These are phyloP conservation scores for Petrosia ficiformis DNA, from an alignment of 37 sponge, comb jelly and placozoan species.

Conservation along the genomic window DNA sequence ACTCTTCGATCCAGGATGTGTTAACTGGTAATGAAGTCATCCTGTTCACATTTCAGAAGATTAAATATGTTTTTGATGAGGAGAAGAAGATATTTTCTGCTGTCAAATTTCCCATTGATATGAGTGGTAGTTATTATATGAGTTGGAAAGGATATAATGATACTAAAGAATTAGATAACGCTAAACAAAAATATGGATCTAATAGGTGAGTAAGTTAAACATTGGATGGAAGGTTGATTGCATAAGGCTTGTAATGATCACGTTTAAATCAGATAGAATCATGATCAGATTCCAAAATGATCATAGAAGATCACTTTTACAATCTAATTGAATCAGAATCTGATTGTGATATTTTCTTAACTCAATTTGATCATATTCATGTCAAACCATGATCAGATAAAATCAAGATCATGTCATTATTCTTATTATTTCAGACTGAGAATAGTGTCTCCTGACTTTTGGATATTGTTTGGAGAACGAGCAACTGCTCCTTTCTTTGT, in stretches of 20 bases:
- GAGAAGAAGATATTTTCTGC: conserved; percentile 49
- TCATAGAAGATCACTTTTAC: no score
- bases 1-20: not conserved
- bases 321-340: no score
- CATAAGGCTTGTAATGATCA: no score
- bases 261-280: no score
- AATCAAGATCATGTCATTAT: no score
- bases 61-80: conserved; percentile 66
- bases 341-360: no score
- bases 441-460: conserved; percentile 70
- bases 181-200: conserved; percentile 52
- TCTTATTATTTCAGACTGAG: not conserved
- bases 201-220: conserved; percentile 54
- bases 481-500: conserved; percentile 99
- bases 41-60: conserved; percentile 89
- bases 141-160: conserved; percentile 32
- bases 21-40: not conserved
- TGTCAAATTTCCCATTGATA: conserved; percentile 56
- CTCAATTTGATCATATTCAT: no score
- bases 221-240: no score
- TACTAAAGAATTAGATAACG: conserved; percentile 36
- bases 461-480: conserved; percentile 83
- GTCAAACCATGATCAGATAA: no score
- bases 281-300: no score
- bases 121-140: conserved; percentile 27